A percentile compares a stretch with the other conserved stretches of the same genome.
phyloP scores from a whole-genome alignment of 2,888 invertebrate species.

The Portevinia maculata region DNA sequence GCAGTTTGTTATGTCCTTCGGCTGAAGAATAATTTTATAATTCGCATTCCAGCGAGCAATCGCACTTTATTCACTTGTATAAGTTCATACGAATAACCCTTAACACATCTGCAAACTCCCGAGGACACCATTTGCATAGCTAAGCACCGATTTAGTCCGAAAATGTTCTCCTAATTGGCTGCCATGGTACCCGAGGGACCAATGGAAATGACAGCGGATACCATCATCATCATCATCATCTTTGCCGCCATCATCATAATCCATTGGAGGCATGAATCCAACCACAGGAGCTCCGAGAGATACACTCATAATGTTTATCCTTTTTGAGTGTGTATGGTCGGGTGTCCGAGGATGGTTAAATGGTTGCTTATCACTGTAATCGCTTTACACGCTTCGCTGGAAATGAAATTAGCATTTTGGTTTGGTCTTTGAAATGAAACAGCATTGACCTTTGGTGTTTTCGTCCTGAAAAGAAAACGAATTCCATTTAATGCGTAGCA shows the following conservation, averaged over 20 bases:
- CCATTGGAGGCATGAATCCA: slow-evolving; percentile 19
- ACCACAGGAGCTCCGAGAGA: slow-evolving; percentile 11
- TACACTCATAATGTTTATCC: slow-evolving; percentile 25
- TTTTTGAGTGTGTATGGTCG: slow-evolving; percentile 42
- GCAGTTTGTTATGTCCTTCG: slow-evolving; percentile 46
- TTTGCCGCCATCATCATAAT: slow-evolving; percentile 59
- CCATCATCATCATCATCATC: slow-evolving; percentile 62
- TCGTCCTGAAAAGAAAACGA: slow-evolving; percentile 24
- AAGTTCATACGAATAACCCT: slow-evolving; percentile 59
- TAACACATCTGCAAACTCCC: slow-evolving; percentile 50
- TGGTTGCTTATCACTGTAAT: slow-evolving; percentile 77
- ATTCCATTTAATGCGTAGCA: slow-evolving; percentile 41
- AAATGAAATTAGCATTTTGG: slow-evolving; percentile 77
- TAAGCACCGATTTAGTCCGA: slow-evolving; percentile 76
- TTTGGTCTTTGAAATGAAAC: slow-evolving; percentile 45
- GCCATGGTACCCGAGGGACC: slow-evolving; percentile 82
- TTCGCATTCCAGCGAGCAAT: slow-evolving; percentile 55
- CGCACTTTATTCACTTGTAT: neutral
- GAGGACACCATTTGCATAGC: slow-evolving; percentile 80
- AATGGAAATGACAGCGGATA: slow-evolving; percentile 77
- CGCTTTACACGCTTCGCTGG: slow-evolving; percentile 81
- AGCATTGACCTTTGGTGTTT: slow-evolving; percentile 51
- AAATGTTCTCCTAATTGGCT: slow-evolving; percentile 82
- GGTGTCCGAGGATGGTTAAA: slow-evolving; percentile 48
- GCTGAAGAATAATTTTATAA: slow-evolving; percentile 61